Conservation (phyloP, 2,113 vertebrate species). For the Pseudorectes ferrugineus region DNA sequence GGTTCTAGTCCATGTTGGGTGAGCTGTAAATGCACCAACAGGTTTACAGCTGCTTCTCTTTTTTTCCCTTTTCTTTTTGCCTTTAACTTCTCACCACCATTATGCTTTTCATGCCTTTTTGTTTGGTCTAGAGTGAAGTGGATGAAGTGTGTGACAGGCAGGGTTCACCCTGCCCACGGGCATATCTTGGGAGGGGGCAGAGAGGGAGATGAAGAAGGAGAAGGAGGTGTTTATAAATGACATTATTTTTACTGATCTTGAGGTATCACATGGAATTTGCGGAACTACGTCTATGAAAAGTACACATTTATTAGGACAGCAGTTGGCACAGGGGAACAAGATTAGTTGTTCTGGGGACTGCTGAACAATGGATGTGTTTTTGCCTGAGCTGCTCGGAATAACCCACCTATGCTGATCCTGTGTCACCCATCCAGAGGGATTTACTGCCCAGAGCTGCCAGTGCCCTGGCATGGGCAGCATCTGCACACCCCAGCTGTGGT, state of each 20-base stretch:
- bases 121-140: background rate
- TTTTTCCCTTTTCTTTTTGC: background rate
- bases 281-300: background rate
- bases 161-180: background rate
- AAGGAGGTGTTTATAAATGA: background rate
- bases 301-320: background rate
- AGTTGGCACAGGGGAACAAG: background rate
- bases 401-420: background rate
- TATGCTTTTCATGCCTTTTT: background rate
- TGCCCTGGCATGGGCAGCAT: fast-evolving
- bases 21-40: background rate
- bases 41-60: background rate
- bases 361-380: background rate
- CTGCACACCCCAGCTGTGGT: fast-evolving
- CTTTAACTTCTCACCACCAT: background rate
- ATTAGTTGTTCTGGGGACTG: background rate
- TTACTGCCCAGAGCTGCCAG: background rate
- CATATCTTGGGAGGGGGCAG: background rate
- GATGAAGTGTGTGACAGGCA: background rate
- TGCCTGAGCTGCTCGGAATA: background rate
- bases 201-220: background rate
- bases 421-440: background rate
- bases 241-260: background rate
- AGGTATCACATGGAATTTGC: background rate
- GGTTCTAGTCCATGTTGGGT: background rate